Base-by-base conservation (phyloP, 2,888 invertebrate species). In the Agrotis clavis region DNA sequence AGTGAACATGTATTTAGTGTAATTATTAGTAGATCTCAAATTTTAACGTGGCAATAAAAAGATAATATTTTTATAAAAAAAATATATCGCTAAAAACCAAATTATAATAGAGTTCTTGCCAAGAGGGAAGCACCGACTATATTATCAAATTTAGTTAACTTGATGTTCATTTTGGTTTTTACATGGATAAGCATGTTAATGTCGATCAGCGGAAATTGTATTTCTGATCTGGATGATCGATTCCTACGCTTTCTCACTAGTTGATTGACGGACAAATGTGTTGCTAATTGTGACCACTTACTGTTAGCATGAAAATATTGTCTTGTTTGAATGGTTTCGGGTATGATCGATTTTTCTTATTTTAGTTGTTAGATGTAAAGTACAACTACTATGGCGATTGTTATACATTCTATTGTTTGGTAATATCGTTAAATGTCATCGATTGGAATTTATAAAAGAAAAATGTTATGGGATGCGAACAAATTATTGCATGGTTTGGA, bases 1-100 rank as follows among this genome's bases (percentile, higher is more conserved):
- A 79, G 71, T 80, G 74, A 81, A 81, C 74, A 77, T 81, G 77
- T 81, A 81, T 85, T 81, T 83, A 87, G 79, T 81, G 79, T 82
- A 76, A 69, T 76, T 79, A 79, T 83, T 79, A 83, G 84, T 86
- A 87, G 88, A 88, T 88, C 87, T 88, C 88, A 88, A 87, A 86
- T 86, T 86, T 75, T 74, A 73, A 79, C 60, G 79, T 83, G 81
- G 83, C 82, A 85, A 86, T 83, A 83, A 81, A 83, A 82, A 83
- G 59, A 77, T 62, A 77, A 79, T 86, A 84, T 88, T 88, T 87
- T 84, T 87, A 81, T 83, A 83, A 71, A 79, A 57, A 77, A 74
- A 79, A 66, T 41, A 74, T 74, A 68, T 71, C 35, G 74, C 77
- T 83, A 63, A 71, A 67, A 70, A 79, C 66, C 75, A 83, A 79